Conservation (phyloP, 2,113 vertebrate species). For the Rana temporaria region DNA sequence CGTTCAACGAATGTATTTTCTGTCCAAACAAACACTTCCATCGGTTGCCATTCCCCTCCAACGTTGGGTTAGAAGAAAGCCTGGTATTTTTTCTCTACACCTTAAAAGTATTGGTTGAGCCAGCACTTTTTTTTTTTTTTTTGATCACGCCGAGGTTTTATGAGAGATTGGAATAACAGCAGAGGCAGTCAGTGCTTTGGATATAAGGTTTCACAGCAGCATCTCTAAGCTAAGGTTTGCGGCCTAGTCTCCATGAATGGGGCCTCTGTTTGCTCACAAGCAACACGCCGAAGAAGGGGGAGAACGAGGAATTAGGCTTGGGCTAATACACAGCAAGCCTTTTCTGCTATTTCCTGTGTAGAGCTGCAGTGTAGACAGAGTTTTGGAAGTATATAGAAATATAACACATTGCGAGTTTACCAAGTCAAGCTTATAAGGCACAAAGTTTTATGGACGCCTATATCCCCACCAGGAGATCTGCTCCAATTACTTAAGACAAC, state of each 20-base stretch:
- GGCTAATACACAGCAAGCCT: conserved; percentile 44
- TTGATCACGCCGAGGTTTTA: conserved; percentile 11
- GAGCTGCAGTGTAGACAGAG: conserved; percentile 8
- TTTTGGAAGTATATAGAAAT: conserved; percentile 18
- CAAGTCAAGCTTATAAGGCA: background rate
- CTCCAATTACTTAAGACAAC: background rate
- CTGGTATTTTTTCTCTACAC: background rate
- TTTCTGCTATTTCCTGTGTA: conserved; percentile 35
- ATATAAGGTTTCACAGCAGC: conserved; percentile 26
- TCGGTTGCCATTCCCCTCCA: conserved; percentile 28
- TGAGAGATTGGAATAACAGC: conserved; percentile 32
- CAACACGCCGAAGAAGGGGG: background rate
- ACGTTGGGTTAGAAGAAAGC: background rate
- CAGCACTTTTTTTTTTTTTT: conserved; percentile 18
- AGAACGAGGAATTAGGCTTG: conserved; percentile 2
- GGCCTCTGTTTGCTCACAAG: conserved; percentile 49
- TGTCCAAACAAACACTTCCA: conserved; percentile 34
- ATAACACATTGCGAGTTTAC: background rate
- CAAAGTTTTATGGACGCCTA: background rate
- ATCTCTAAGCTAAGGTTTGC: conserved; percentile 15
- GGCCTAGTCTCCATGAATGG: conserved; percentile 49
- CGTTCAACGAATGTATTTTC: conserved; percentile 37
- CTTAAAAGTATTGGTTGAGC: conserved; percentile 8
- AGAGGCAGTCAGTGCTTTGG: background rate
- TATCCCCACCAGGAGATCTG: background rate